Conservation (phyloP, 2,113 vertebrate species). For the Amphiprion ocellaris region DNA sequence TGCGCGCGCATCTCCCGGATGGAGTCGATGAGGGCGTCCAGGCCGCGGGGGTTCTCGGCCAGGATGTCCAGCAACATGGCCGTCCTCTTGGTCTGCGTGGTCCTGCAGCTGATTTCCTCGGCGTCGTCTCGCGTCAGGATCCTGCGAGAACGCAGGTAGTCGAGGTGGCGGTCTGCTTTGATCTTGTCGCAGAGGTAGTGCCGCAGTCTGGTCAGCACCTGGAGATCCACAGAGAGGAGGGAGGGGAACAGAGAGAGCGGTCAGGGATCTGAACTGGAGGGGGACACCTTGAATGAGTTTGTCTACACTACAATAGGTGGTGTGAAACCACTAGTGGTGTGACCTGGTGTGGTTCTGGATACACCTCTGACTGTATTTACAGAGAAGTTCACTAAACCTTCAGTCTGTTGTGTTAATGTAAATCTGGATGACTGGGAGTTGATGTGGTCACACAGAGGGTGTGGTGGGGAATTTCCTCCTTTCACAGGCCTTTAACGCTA, state of each 20-base stretch:
- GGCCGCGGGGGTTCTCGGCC: conserved; percentile 93
- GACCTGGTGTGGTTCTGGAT: background rate
- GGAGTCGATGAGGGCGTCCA: conserved; percentile 92
- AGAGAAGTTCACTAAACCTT: background rate
- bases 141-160: conserved; percentile 93
- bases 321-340: background rate
- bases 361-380: background rate
- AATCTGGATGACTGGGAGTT: background rate
- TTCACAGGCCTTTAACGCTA: conserved; percentile 38
- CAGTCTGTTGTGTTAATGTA: background rate
- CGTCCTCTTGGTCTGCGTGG: conserved; percentile 90
- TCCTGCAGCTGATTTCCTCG: conserved; percentile 93
- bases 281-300: no score
- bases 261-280: background rate
- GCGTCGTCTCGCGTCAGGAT: conserved; percentile 95
- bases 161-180: conserved; percentile 94
- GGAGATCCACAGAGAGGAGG: background rate
- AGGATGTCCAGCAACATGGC: conserved; percentile 93
- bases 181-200: conserved; percentile 96
- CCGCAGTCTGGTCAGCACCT: conserved; percentile 87
- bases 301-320: no score
- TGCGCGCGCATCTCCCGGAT: conserved; percentile 91
- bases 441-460: conserved; percentile 19
- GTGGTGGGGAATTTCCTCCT: conserved; percentile 62
- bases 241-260: background rate